These are phyloP conservation scores for Maconellicoccus hirsutus DNA, from an alignment of 1,140 invertebrate species.

Conservation along the genomic window DNA sequence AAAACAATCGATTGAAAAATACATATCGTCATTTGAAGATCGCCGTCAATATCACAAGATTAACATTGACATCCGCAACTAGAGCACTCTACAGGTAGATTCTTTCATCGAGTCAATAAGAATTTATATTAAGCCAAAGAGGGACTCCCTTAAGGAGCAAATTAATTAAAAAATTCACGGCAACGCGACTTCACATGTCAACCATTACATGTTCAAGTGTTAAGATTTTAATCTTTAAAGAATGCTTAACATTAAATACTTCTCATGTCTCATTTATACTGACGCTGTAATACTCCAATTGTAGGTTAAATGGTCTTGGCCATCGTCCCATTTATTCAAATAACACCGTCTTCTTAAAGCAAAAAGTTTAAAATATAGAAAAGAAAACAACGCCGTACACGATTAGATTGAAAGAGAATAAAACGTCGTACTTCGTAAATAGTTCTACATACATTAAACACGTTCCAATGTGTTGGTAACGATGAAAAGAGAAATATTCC, in stretches of 20 bases:
- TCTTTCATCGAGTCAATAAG: too few relatives aligned
- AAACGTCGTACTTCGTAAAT: neutral
- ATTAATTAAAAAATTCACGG: neutral
- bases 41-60: too few relatives aligned
- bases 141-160: neutral
- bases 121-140: neutral
- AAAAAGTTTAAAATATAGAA: neutral
- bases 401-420: neutral
- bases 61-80: too few relatives aligned
- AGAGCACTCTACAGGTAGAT: too few relatives aligned
- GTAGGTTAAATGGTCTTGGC: conserved; percentile 7
- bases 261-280: conserved; percentile 9
- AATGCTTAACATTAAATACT: conserved; percentile 9
- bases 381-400: neutral
- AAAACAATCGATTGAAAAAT: too few relatives aligned
- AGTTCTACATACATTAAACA: conserved; percentile 1
- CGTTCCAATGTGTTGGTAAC: neutral
- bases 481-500: neutral
- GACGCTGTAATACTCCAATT: neutral
- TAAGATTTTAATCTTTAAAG: neutral
- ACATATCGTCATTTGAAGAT: too few relatives aligned
- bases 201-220: neutral
- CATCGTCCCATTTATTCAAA: conserved; percentile 4
- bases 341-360: neutral
- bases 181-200: neutral